Percentiles rank a stretch among this genome's conserved stretches.
phyloP scores from a whole-genome alignment of 2,797 vertebrate genomes.

The Rhinella marina region DNA sequence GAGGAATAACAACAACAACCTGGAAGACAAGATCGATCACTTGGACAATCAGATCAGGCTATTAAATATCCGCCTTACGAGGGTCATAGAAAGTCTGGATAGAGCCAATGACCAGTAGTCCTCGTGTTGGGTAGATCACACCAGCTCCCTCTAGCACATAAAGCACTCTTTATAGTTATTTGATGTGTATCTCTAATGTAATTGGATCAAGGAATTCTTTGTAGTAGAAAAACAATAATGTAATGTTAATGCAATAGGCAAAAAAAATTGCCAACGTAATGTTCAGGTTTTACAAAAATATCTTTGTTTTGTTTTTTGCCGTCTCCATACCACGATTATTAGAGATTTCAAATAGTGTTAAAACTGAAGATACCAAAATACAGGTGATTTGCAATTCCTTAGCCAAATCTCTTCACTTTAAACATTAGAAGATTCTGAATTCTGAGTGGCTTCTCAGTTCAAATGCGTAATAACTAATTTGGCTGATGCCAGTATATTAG shows the following conservation, averaged over 20 bases:
- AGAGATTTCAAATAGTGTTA: background rate
- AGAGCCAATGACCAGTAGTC: slow-evolving; percentile 79
- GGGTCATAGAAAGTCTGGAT: slow-evolving; percentile 92
- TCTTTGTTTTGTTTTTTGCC: background rate
- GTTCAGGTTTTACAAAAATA: background rate
- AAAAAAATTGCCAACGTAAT: slow-evolving; percentile 6
- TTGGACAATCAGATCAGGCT: slow-evolving; percentile 93
- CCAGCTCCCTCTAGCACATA: slow-evolving; percentile 65
- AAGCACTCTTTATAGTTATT: slow-evolving; percentile 42
- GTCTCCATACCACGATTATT: background rate
- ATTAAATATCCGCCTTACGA: slow-evolving; percentile 92
- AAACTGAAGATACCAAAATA: background rate
- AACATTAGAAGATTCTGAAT: background rate
- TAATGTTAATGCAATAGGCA: background rate
- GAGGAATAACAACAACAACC: slow-evolving; percentile 76
- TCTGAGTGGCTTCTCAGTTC: no score
- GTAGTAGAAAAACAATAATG: background rate
- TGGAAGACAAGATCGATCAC: slow-evolving; percentile 96
- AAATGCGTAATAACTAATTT: no score
- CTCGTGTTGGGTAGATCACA: slow-evolving; percentile 14
- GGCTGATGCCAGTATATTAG: no score
- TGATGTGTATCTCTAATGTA: slow-evolving; percentile 17
- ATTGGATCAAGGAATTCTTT: background rate
- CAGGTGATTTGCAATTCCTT: background rate
- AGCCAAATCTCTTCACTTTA: background rate